These are phyloP conservation scores for Sebastes aleutianus DNA, from an alignment of 2,797 vertebrate genomes.

Conservation along the genomic window DNA sequence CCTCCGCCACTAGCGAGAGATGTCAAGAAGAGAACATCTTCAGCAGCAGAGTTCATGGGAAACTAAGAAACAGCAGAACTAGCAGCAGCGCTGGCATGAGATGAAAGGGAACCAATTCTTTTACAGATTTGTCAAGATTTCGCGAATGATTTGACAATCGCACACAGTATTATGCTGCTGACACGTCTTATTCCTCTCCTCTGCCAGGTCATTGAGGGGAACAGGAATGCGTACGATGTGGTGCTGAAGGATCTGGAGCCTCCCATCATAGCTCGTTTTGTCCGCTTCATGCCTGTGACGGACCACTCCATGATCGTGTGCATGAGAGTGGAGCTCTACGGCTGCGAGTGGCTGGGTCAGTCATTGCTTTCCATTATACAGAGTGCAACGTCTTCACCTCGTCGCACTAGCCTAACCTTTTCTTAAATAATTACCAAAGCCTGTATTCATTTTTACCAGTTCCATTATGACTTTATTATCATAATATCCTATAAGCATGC, in stretches of 20 bases:
- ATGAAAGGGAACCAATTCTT: not conserved
- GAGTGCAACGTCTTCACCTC: not conserved
- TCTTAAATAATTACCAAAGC: not conserved
- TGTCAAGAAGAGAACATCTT: not conserved
- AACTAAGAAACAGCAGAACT: not conserved
- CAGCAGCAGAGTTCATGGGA: not conserved
- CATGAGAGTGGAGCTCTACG: constrained; percentile 96
- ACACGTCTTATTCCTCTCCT: constrained; percentile 1
- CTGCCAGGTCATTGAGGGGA: constrained; percentile 92
- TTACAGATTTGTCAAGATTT: not conserved
- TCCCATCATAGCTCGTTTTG: constrained; percentile 91
- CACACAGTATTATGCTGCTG: not conserved
- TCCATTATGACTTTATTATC: not conserved
- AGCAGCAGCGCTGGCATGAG: not conserved
- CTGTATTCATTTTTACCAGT: not conserved
- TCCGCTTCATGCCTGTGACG: constrained; percentile 94
- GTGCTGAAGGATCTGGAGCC: constrained; percentile 96
- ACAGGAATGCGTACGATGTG: constrained; percentile 93
- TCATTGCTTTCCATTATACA: not conserved
- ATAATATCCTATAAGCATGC: not conserved
- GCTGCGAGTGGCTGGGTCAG: constrained; percentile 96
- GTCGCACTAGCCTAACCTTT: not conserved
- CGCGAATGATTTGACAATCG: not conserved
- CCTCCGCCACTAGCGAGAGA: not conserved
- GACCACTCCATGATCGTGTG: constrained; percentile 95